phyloP scores from a whole-genome alignment of 2,113 vertebrate species.

The Romanogobio albipinnatus region DNA sequence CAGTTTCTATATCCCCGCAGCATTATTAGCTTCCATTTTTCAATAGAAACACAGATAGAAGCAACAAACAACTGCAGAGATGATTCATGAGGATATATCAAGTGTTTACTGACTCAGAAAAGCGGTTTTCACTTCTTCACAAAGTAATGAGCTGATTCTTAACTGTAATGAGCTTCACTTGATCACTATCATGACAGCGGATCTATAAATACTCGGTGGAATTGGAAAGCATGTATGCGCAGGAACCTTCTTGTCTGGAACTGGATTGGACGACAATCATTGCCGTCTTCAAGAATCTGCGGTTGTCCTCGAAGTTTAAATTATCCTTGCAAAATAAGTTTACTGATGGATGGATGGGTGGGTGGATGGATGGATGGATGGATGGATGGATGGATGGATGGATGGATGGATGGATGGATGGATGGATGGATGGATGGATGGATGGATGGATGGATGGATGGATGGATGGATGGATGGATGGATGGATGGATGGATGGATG shows the following conservation, averaged over 20 bases:
- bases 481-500: too few species aligned
- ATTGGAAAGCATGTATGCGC: background rate
- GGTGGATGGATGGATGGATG: too few species aligned
- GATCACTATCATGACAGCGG: background rate
- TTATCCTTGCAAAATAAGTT: background rate
- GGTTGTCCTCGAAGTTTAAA: background rate
- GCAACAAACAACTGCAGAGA: slow-evolving; percentile 7
- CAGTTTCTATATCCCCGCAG: slow-evolving; percentile 13
- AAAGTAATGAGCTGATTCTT: slow-evolving; percentile 33
- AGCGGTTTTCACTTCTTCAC: background rate
- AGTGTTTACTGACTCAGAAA: slow-evolving; percentile 37
- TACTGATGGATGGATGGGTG: too few species aligned
- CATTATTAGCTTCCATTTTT: slow-evolving; percentile 23
- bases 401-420: too few species aligned
- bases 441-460: too few species aligned
- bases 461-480: too few species aligned
- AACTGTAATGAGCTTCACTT: slow-evolving; percentile 12
- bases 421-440: too few species aligned
- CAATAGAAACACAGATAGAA: slow-evolving; percentile 19
- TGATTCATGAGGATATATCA: slow-evolving; percentile 39
- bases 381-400: too few species aligned
- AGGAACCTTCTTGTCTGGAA: background rate
- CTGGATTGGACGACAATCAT: background rate
- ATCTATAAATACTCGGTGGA: slow-evolving; percentile 2
- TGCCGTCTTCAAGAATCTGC: background rate